Conservation (phyloP, 1,140 invertebrate species). For the Pentalonia nigronervosa region DNA sequence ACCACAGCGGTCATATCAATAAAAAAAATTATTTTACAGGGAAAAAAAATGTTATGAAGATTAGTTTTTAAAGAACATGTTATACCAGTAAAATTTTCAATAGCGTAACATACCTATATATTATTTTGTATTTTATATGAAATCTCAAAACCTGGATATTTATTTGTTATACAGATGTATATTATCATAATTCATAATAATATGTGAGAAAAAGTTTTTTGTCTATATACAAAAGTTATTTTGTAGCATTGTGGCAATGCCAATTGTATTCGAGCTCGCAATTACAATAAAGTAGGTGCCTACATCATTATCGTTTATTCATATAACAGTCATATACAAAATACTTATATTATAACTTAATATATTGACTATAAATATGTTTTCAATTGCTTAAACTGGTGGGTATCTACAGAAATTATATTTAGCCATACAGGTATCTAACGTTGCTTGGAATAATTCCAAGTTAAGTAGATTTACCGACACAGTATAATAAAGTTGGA, state of each 20-base stretch:
- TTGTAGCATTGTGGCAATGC: too few relatives aligned
- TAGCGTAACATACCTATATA: neutral
- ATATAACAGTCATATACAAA: neutral
- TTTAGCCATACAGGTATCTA: neutral
- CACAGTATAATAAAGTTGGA: conserved; percentile 8
- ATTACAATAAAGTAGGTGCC: neutral
- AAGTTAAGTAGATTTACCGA: neutral
- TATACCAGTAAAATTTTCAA: neutral
- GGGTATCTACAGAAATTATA: neutral
- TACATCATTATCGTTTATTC: neutral
- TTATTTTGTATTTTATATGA: too few relatives aligned
- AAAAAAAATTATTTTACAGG: neutral
- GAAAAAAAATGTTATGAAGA: neutral
- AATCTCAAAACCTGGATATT: neutral
- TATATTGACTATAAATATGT: neutral
- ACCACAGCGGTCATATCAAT: neutral
- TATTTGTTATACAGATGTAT: neutral
- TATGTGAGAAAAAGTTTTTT: neutral
- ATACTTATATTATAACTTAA: neutral
- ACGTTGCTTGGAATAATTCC: neutral
- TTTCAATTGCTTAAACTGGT: neutral
- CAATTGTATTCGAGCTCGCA: neutral
- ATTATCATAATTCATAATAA: neutral
- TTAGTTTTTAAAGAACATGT: neutral
- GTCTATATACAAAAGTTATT: neutral